These are phyloP conservation scores for Sarcoramphus papa DNA, from an alignment of 2,797 vertebrate species.

Conservation along the genomic window DNA sequence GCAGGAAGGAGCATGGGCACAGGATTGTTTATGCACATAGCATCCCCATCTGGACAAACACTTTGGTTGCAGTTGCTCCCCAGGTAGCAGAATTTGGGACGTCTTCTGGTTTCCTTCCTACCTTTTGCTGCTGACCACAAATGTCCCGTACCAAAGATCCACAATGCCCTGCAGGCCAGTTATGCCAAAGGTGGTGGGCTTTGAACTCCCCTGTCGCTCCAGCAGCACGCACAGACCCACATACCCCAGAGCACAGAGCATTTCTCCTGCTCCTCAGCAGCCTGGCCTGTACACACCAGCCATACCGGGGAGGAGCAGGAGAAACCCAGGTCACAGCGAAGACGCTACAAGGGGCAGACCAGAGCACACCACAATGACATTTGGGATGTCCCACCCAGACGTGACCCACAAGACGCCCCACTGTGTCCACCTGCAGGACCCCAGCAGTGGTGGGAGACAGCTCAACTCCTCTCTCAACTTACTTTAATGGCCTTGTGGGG, in stretches of 20 bases:
- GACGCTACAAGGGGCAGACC: background rate
- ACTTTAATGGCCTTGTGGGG: constrained; percentile 77
- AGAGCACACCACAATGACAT: background rate
- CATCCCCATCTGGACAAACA: background rate
- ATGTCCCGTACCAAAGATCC: background rate
- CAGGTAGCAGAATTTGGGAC: background rate
- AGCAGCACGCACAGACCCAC: background rate
- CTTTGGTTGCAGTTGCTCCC: background rate
- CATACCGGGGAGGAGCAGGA: fast-evolving
- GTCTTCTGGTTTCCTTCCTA: background rate
- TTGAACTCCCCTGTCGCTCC: background rate
- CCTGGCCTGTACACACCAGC: background rate
- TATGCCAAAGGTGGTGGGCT: background rate
- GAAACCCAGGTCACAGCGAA: background rate
- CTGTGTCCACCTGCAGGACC: background rate
- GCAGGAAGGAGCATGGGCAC: background rate
- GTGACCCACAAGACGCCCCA: background rate
- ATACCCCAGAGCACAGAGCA: background rate
- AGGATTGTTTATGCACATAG: background rate
- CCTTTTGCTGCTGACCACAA: background rate
- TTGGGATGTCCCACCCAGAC: background rate
- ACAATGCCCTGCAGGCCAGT: background rate
- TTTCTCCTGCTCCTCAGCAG: background rate
- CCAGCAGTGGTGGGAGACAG: background rate
- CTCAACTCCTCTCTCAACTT: background rate